Conservation (phyloP, 2,797 vertebrate species). For the Melanotaenia maccullochi region DNA sequence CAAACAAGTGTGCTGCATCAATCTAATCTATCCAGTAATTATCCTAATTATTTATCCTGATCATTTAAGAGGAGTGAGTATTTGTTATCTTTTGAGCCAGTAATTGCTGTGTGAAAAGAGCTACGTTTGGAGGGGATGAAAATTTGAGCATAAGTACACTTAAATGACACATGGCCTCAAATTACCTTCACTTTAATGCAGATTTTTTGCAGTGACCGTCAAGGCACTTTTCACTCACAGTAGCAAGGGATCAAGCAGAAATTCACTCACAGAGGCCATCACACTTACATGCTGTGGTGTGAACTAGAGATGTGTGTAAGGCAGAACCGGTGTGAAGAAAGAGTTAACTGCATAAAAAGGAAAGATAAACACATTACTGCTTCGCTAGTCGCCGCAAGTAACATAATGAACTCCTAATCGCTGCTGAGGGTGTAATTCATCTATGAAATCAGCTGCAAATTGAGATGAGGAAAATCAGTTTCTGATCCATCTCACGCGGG, state of each 20-base stretch:
- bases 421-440: conserved; percentile 83
- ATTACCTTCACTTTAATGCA: conserved; percentile 33
- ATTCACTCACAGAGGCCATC: conserved; percentile 45
- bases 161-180: conserved; percentile 18
- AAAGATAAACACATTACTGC: conserved; percentile 82
- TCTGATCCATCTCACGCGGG: conserved; percentile 75
- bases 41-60: conserved; percentile 7
- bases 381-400: conserved; percentile 71
- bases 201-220: conserved; percentile 23
- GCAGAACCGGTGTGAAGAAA: conserved; percentile 55
- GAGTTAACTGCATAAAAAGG: conserved; percentile 78
- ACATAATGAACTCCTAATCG: conserved; percentile 84
- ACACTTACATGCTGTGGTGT: conserved; percentile 28
- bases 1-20: conserved; percentile 3
- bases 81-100: neutral
- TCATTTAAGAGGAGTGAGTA: conserved; percentile 1
- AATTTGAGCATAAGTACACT: neutral
- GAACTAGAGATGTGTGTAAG: conserved; percentile 42
- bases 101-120: conserved; percentile 6
- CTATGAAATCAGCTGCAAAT: conserved; percentile 83
- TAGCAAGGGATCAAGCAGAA: conserved; percentile 41
- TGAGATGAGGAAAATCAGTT: conserved; percentile 82
- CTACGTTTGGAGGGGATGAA: conserved; percentile 8
- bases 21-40: conserved; percentile 16
- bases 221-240: conserved; percentile 53